These are phyloP conservation scores for Anabacerthia variegaticeps DNA, from an alignment of 2,797 vertebrate species.

Conservation along the genomic window DNA sequence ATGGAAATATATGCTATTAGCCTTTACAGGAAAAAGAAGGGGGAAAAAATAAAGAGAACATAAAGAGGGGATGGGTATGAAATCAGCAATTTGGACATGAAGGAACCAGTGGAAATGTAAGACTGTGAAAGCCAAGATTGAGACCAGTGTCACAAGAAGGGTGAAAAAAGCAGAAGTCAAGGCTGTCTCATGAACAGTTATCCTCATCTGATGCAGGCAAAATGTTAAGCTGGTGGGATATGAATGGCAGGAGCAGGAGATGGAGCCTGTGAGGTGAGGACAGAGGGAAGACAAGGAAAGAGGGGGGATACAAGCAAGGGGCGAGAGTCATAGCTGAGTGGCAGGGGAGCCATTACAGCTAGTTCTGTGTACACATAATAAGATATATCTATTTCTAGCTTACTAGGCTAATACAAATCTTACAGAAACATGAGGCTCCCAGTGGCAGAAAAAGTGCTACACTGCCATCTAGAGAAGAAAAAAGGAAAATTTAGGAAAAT, in stretches of 20 bases:
- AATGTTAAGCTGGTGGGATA: not conserved
- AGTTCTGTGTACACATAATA: not conserved
- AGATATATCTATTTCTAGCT: not conserved
- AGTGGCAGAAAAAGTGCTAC: slow-evolving; percentile 29
- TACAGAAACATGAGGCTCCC: not conserved
- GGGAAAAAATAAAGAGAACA: not conserved
- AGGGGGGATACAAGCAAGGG: not conserved
- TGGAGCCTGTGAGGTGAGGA: not conserved
- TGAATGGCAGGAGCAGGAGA: not conserved
- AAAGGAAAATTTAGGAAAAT: not conserved
- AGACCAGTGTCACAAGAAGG: not conserved
- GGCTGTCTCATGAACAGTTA: not conserved
- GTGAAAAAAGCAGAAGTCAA: not conserved
- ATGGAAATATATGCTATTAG: not conserved
- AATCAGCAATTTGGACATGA: not conserved
- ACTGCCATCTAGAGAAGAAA: slow-evolving; percentile 65
- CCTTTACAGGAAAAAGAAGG: not conserved
- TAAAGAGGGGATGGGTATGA: not conserved
- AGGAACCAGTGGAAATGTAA: not conserved
- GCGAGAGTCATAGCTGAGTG: not conserved
- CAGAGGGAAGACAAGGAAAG: not conserved
- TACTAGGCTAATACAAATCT: slow-evolving; percentile 10
- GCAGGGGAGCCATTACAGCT: slow-evolving; percentile 7
- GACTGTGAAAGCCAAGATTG: not conserved
- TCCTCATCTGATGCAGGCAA: not conserved